Evolutionary conservation across 2,888 invertebrate genomes (phyloP).

Genomic region (Thelaira solivaga): DNA sequence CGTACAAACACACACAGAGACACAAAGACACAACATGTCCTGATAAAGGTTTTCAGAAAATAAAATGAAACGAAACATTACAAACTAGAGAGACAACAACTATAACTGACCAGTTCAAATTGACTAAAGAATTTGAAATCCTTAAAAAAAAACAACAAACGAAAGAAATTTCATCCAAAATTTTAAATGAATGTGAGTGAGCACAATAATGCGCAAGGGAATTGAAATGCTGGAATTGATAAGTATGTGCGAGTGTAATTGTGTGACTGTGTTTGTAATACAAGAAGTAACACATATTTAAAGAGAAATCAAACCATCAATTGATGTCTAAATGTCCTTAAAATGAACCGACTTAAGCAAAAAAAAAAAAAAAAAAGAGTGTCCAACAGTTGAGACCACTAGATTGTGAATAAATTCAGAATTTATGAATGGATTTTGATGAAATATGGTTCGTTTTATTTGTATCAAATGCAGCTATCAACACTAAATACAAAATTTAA

Average conservation of each 20-base stretch:
- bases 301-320: conserved; percentile 47
- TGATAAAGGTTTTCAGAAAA: neutral
- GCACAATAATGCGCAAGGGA: too few relatives aligned
- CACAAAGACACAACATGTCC: neutral
- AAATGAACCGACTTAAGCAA: neutral
- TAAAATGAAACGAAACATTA: neutral
- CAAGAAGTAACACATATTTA: conserved; percentile 1
- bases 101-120: conserved; percentile 12
- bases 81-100: conserved; percentile 1
- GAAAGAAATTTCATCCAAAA: conserved; percentile 12
- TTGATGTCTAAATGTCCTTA: conserved; percentile 51
- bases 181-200: too few relatives aligned
- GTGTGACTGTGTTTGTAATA: too few relatives aligned
- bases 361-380: neutral
- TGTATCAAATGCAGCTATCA: too few relatives aligned
- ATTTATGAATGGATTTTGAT: too few relatives aligned
- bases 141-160: neutral
- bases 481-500: too few relatives aligned
- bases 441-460: too few relatives aligned
- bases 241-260: too few relatives aligned
- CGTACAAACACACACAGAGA: neutral
- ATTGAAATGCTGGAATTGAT: too few relatives aligned
- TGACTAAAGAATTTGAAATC: neutral
- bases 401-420: too few relatives aligned
- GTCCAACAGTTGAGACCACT: too few relatives aligned